Conservation (phyloP, 2,113 vertebrate species). For the Ochotona princeps region DNA sequence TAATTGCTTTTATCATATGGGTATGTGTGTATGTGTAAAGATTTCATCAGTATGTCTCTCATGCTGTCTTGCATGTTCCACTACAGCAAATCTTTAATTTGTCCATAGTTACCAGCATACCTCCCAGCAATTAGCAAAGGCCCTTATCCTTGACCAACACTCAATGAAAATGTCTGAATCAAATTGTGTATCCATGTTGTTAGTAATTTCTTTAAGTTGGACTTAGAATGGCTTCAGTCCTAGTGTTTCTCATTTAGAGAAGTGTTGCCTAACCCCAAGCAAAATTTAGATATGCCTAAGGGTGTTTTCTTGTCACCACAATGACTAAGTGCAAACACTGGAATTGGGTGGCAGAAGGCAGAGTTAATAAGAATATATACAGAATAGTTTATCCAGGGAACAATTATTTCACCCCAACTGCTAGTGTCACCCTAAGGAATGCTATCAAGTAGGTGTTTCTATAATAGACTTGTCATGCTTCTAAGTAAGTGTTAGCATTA, state of each 20-base stretch:
- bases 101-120: neutral
- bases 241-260: neutral
- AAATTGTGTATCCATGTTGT: neutral
- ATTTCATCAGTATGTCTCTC: constrained; percentile 36
- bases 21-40: neutral
- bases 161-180: constrained; percentile 26
- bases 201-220: constrained; percentile 12
- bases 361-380: neutral
- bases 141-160: neutral
- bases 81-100: neutral
- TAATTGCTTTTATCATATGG: constrained; percentile 25
- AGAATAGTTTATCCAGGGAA: neutral
- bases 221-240: neutral
- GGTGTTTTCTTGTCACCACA: neutral
- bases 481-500: constrained; percentile 6
- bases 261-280: neutral
- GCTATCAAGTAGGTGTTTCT: neutral
- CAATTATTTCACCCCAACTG: neutral
- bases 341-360: constrained; percentile 14
- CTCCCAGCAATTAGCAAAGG: neutral
- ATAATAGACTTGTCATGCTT: neutral
- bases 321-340: neutral
- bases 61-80: neutral
- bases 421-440: neutral
- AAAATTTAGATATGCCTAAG: neutral